Percentiles rank a stretch among this genome's conserved stretches.
Evolutionary conservation across 2,888 invertebrate species (phyloP).

Genomic region (Brachycybe producta): DNA sequence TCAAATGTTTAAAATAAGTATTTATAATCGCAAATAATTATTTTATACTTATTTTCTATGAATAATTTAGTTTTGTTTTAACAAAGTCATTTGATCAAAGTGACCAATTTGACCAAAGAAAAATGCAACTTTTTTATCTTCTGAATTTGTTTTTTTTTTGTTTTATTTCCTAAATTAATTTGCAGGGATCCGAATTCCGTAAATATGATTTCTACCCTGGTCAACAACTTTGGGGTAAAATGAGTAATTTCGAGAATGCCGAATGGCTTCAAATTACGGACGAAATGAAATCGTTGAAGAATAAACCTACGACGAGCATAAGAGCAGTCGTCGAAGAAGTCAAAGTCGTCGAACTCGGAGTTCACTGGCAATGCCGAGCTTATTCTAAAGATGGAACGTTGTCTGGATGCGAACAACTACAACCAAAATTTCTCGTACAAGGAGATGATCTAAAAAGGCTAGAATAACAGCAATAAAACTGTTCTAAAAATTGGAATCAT

Average conservation of each 20-base stretch:
- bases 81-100: too few relatives aligned
- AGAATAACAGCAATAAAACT: constrained; percentile 3
- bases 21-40: too few relatives aligned
- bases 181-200: constrained; percentile 43
- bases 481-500: too few relatives aligned
- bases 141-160: too few relatives aligned
- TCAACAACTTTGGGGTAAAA: constrained; percentile 57
- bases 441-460: constrained; percentile 59
- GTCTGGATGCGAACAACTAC: constrained; percentile 40
- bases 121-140: too few relatives aligned
- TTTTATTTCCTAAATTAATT: too few relatives aligned
- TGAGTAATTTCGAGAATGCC: constrained; percentile 59
- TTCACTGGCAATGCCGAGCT: constrained; percentile 69
- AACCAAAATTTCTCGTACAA: constrained; percentile 52
- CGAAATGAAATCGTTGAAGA: constrained; percentile 24
- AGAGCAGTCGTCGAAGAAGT: constrained; percentile 66
- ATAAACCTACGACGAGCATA: constrained; percentile 23
- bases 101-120: too few relatives aligned
- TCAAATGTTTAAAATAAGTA: too few relatives aligned
- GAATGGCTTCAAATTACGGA: constrained; percentile 53
- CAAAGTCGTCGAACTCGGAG: constrained; percentile 62
- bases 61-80: too few relatives aligned
- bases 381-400: constrained; percentile 26
- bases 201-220: constrained; percentile 53
- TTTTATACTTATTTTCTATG: too few relatives aligned